A percentile compares a stretch with the other conserved stretches of the same genome.
phyloP scores from a whole-genome alignment of 1,140 invertebrate species.

The Pachypeltis micranthus region DNA sequence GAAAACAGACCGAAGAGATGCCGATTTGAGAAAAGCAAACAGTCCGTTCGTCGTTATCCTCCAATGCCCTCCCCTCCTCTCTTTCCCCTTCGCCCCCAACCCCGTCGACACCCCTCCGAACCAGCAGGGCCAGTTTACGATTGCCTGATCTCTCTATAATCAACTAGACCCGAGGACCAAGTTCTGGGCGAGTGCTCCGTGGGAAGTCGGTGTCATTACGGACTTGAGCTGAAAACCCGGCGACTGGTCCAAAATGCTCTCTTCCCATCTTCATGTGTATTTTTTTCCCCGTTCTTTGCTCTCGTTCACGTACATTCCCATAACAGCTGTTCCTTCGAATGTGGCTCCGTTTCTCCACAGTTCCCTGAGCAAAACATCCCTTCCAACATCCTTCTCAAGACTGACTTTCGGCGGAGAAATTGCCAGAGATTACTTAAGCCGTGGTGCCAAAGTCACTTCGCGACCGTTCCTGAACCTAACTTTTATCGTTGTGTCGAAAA shows the following conservation, averaged over 20 bases:
- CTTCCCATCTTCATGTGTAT: slow-evolving; percentile 11
- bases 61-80: too few relatives aligned
- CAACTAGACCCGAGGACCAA: slow-evolving; percentile 9
- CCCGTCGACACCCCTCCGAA: too few relatives aligned
- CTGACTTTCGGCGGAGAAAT: too few relatives aligned
- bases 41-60: slow-evolving; percentile 1
- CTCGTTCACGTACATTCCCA: background rate
- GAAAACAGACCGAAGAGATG: background rate
- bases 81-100: too few relatives aligned
- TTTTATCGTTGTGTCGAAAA: too few relatives aligned
- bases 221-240: background rate
- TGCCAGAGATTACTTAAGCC: too few relatives aligned
- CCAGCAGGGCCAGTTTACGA: slow-evolving; percentile 6
- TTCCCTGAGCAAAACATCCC: too few relatives aligned
- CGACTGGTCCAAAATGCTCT: background rate
- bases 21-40: slow-evolving; percentile 9
- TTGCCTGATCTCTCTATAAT: slow-evolving; percentile 8
- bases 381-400: too few relatives aligned
- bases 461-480: too few relatives aligned
- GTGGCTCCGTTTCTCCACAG: too few relatives aligned
- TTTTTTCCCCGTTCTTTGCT: background rate
- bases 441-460: too few relatives aligned
- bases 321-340: too few relatives aligned
- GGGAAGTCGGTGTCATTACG: slow-evolving; percentile 12
- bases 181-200: background rate